These are phyloP conservation scores for Bactericera cockerelli DNA, from an alignment of 1,140 invertebrate species.

Conservation along the genomic window DNA sequence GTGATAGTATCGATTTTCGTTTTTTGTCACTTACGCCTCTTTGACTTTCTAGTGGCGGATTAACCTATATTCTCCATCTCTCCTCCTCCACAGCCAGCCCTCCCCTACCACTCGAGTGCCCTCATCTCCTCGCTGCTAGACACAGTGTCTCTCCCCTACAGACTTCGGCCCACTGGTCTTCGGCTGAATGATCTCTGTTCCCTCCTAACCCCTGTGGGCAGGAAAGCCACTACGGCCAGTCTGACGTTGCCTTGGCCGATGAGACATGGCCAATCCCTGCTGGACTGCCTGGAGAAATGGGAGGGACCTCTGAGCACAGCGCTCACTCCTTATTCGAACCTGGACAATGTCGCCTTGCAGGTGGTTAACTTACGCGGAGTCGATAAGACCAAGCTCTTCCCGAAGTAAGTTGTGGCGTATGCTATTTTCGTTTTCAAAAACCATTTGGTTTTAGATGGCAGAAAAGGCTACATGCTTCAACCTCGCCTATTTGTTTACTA, in stretches of 20 bases:
- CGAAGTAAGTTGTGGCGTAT: conserved; percentile 14
- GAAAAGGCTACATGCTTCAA: too few relatives aligned
- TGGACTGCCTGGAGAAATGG: conserved; percentile 50
- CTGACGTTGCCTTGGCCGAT: conserved; percentile 52
- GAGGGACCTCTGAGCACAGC: conserved; percentile 44
- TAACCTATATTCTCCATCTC: too few relatives aligned
- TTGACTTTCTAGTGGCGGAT: too few relatives aligned
- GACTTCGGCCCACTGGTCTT: conserved; percentile 39
- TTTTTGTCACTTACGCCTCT: too few relatives aligned
- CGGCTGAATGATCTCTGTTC: conserved; percentile 46
- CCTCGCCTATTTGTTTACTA: too few relatives aligned
- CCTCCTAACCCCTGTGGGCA: conserved; percentile 44
- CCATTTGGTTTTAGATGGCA: too few relatives aligned
- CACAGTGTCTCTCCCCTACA: conserved; percentile 56
- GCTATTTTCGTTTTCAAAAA: too few relatives aligned
- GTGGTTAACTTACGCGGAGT: conserved; percentile 51
- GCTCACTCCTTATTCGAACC: conserved; percentile 50
- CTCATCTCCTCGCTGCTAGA: conserved; percentile 65
- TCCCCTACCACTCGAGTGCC: conserved; percentile 63
- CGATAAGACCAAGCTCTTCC: conserved; percentile 42
- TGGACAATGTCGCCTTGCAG: conserved; percentile 45
- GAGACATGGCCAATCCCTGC: conserved; percentile 42
- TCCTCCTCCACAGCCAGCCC: conserved; percentile 37
- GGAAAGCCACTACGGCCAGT: conserved; percentile 49
- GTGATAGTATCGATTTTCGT: too few relatives aligned